Conservation (phyloP, 2,113 vertebrate genomes). For the Crotalus viridis region DNA sequence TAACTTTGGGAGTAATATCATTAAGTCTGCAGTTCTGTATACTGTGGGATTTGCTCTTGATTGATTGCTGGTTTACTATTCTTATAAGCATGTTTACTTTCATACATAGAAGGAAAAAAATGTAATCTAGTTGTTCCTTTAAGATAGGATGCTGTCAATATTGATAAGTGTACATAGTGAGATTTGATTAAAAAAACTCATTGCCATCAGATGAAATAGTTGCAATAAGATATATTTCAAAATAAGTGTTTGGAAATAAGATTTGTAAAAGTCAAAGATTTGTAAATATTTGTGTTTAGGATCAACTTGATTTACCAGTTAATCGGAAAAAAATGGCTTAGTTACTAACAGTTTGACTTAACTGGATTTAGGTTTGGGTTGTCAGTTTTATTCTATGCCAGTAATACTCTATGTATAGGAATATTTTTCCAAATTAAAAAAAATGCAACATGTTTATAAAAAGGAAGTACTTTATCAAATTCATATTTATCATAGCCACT, state of each 20-base stretch:
- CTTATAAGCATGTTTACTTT: background rate
- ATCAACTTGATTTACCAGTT: background rate
- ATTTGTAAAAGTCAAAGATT: conserved; percentile 28
- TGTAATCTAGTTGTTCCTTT: background rate
- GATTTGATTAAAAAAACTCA: background rate
- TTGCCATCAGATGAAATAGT: background rate
- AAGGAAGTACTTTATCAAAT: conserved; percentile 74
- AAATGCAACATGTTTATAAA: conserved; percentile 62
- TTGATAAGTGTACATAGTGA: background rate
- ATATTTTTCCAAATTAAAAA: conserved; percentile 60
- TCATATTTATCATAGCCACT: conserved; percentile 66
- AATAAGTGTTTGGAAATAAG: conserved; percentile 32
- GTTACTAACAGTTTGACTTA: background rate
- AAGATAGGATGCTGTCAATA: background rate
- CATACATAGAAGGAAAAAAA: background rate
- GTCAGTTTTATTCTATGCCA: background rate
- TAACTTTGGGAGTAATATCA: background rate
- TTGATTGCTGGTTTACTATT: background rate
- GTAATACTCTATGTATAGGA: conserved; percentile 25
- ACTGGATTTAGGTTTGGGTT: background rate
- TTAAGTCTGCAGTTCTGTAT: background rate
- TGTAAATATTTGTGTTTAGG: conserved; percentile 4
- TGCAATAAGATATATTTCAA: background rate
- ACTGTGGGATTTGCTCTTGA: background rate
- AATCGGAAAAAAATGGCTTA: background rate